Base-by-base conservation (phyloP, 2,797 vertebrate species). In the Apogon talboti region DNA sequence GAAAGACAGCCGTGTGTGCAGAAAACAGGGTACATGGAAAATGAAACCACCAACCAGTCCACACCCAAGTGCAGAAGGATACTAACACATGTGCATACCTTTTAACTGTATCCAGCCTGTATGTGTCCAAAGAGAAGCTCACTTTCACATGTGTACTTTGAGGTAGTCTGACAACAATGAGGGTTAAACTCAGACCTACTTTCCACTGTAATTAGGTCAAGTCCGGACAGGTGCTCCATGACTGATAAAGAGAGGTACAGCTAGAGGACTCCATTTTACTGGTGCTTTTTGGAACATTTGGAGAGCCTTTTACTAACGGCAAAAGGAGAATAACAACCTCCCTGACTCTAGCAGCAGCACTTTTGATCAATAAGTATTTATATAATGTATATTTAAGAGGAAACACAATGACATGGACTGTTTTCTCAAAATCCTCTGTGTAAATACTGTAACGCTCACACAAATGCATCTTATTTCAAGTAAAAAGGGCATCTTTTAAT, bases 141-240 rank as follows among this genome's bases (percentile, higher is more conserved):
- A 11, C 64, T 75, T 78, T 63, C 21, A 53, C 52, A 42, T 14
- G 10, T 59, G 51, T 86, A 38, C 72, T 80, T 71, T 78, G 62
- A 77, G 71, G 60, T 59, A 66, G 44, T 47, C 53, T 65, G 71
- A 78, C 75, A 83, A 80, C 71, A 82, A 56, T 41, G 52, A 78
- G 74, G 74, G 78, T 80, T 82, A 70, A 83, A 88, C 63, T 79
- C 77, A 90, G 90, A 85, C 85, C 87, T 86, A 90, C 84, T 90
- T 91, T 87, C 52, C 60, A 51, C 65, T n/a, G 78, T 78, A 90
- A 89, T 85, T 78, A 87, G 87, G 89, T 90, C 89, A 90, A 53
- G 71, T 76, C 78, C 43, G 42, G 83, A 88, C 87, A 90, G 89
- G 84, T 90, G 87, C 66, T 75, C 66, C 68, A 61, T 63, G 71